A percentile compares a stretch with the other conserved stretches of the same genome.
phyloP scores from a whole-genome alignment of 2,113 vertebrate species.

The Nycticryphes semicollaris region DNA sequence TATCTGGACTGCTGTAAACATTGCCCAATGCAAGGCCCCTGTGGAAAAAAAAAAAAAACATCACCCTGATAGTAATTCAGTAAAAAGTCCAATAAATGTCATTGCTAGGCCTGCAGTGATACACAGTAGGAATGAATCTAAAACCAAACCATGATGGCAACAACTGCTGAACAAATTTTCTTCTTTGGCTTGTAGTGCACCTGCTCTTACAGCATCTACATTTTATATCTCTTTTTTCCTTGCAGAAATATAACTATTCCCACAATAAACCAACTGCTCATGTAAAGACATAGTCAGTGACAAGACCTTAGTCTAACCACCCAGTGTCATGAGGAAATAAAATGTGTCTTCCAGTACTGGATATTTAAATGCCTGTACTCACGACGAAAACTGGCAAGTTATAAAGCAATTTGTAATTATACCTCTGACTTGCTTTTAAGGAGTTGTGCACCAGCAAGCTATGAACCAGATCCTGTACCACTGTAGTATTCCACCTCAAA shows the following conservation, averaged over 20 bases:
- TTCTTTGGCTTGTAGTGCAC: neutral
- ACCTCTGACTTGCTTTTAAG: neutral
- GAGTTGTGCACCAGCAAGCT: neutral
- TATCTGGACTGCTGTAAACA: conserved; percentile 36
- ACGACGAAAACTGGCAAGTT: neutral
- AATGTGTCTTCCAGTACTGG: neutral
- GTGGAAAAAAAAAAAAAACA: neutral
- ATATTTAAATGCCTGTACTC: neutral
- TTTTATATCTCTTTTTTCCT: neutral
- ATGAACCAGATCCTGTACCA: neutral
- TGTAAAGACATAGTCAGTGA: neutral
- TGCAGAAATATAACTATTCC: neutral
- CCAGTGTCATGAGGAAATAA: neutral
- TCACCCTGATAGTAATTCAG: neutral
- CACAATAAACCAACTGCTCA: neutral
- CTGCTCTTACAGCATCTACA: neutral
- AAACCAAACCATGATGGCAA: neutral
- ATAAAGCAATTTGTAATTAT: neutral
- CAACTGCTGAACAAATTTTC: conserved; percentile 2
- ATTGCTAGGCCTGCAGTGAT: neutral
- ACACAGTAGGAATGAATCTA: conserved; percentile 9
- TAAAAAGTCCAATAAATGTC: neutral
- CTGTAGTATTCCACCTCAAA: neutral
- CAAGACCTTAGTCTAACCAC: neutral
- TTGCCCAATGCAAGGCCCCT: neutral